A percentile compares a stretch with the other conserved stretches of the same genome.
Evolutionary conservation across 1,140 invertebrate genomes (phyloP).

Genomic region (Drosophila subobscura): DNA sequence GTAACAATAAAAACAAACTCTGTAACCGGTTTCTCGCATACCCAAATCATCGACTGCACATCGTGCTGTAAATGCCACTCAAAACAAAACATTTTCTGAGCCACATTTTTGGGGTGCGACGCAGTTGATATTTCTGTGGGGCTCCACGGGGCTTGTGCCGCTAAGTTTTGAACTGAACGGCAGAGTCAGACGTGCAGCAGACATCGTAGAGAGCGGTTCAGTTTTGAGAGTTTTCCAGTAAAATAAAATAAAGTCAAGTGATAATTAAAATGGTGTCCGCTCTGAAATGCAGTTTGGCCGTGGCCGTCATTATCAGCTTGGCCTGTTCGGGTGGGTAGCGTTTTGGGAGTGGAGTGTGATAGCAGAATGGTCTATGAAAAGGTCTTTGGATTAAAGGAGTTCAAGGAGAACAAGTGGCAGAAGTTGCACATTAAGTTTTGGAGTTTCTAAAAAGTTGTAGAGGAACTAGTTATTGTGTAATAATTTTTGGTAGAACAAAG

Average conservation of each 20-base stretch:
- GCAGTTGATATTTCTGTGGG: slow-evolving; percentile 1
- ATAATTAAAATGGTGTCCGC: slow-evolving; percentile 69
- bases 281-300: slow-evolving; percentile 73
- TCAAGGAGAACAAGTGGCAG: background rate
- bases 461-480: no score
- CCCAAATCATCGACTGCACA: background rate
- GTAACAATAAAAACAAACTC: background rate
- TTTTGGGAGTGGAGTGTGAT: slow-evolving; percentile 11
- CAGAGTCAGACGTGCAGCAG: slow-evolving; percentile 67
- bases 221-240: slow-evolving; percentile 11
- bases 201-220: slow-evolving; percentile 56
- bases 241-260: slow-evolving; percentile 8
- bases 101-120: slow-evolving; percentile 5
- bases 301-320: slow-evolving; percentile 72
- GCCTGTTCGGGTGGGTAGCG: slow-evolving; percentile 69
- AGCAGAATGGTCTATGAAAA: slow-evolving; percentile 1
- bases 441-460: no score
- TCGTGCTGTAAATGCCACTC: slow-evolving; percentile 22
- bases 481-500: no score
- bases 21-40: slow-evolving; percentile 34
- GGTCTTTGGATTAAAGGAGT: slow-evolving; percentile 7
- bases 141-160: background rate
- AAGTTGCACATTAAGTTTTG: background rate
- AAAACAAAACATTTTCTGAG: slow-evolving; percentile 26
- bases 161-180: slow-evolving; percentile 16